Evolutionary conservation across 2,888 invertebrate species (phyloP).

Genomic region (Tryphoninae sp.): DNA sequence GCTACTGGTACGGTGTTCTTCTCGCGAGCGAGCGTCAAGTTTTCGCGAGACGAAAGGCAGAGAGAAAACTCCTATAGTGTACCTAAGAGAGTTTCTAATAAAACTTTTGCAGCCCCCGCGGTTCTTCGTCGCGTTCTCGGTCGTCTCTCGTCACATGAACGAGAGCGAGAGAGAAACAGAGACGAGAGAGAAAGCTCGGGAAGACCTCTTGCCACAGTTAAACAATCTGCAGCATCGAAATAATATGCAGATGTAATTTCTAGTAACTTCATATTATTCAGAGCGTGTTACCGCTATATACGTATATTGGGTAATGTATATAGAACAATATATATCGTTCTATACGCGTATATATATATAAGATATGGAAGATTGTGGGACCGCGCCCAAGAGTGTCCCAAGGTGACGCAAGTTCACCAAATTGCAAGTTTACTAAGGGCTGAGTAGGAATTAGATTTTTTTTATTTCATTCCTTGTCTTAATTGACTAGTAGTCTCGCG

Average conservation of each 20-base stretch:
- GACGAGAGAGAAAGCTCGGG: constrained; percentile 21
- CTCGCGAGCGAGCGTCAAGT: constrained; percentile 52
- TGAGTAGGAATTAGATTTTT: constrained; percentile 4
- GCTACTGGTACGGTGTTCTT: constrained; percentile 23
- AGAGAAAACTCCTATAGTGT: constrained; percentile 27
- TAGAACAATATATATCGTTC: neutral
- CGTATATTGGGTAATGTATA: neutral
- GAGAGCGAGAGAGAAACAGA: constrained; percentile 26
- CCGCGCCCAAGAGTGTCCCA: constrained; percentile 55
- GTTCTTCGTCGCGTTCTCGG: constrained; percentile 18
- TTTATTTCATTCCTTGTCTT: constrained; percentile 9
- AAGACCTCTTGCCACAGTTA: constrained; percentile 69
- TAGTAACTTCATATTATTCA: constrained; percentile 73
- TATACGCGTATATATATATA: neutral
- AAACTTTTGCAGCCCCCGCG: constrained; percentile 56
- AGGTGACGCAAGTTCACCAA: constrained; percentile 60
- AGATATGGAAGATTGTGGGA: neutral
- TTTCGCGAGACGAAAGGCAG: constrained; percentile 41
- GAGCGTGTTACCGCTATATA: constrained; percentile 33
- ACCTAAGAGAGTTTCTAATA: constrained; percentile 62
- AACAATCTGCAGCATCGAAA: constrained; percentile 77
- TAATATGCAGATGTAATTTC: constrained; percentile 78
- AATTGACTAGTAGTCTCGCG: constrained; percentile 42
- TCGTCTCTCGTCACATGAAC: constrained; percentile 17
- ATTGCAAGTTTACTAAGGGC: constrained; percentile 45